Percentiles rank a stretch among this genome's conserved stretches.
These are phyloP conservation scores for Uropetala carovei DNA, from an alignment of 2,888 invertebrate species.

Conservation along the genomic window DNA sequence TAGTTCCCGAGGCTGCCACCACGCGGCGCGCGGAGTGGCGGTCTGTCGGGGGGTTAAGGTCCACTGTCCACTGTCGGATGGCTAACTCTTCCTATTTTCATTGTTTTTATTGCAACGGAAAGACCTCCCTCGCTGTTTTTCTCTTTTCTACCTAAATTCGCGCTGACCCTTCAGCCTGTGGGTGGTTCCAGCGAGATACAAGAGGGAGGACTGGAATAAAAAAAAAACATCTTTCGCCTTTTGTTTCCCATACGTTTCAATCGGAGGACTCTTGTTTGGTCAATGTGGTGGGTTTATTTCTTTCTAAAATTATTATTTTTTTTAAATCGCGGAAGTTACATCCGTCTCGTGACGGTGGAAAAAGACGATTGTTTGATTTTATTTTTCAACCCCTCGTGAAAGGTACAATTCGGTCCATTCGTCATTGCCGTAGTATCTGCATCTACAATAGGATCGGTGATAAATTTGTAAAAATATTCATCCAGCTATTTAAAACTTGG, in stretches of 20 bases:
- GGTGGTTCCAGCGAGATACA: neutral
- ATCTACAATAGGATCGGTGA: no score
- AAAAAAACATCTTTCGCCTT: neutral
- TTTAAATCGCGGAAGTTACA: no score
- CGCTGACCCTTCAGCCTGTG: neutral
- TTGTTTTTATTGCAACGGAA: conserved; percentile 3
- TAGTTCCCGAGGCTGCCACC: neutral
- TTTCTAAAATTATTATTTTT: no score
- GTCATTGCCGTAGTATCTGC: no score
- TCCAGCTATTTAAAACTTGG: no score
- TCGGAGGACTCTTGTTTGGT: neutral
- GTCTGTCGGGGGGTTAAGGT: neutral
- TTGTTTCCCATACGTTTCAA: neutral
- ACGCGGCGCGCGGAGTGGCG: neutral
- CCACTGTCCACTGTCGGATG: neutral
- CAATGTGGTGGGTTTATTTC: neutral
- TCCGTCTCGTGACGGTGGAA: no score
- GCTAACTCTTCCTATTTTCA: neutral
- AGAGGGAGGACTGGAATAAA: neutral
- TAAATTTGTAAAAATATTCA: no score
- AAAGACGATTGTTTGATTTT: no score
- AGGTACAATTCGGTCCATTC: no score
- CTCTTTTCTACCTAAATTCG: neutral
- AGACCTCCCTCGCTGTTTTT: no score
- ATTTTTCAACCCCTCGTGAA: no score